phyloP scores from a whole-genome alignment of 2,113 vertebrate genomes.

The Opisthocomus hoazin region DNA sequence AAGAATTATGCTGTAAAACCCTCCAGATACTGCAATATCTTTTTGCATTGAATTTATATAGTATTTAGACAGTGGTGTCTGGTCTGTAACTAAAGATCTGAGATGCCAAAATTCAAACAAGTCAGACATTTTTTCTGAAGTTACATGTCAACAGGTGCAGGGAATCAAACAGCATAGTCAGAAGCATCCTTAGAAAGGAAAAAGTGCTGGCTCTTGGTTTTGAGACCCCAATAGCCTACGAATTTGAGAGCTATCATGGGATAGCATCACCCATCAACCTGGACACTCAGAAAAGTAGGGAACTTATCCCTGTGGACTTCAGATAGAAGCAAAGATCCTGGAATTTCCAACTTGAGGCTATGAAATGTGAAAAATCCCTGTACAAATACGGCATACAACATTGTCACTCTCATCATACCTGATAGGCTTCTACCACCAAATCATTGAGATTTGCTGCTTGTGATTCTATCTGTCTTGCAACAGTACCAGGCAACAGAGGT shows the following conservation, averaged over 20 bases:
- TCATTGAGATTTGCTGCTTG: slow-evolving; percentile 93
- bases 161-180: neutral
- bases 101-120: neutral
- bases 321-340: neutral
- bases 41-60: neutral
- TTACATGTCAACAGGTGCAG: neutral
- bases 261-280: neutral
- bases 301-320: neutral
- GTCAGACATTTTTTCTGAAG: neutral
- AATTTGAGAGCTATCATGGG: neutral
- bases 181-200: neutral
- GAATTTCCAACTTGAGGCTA: neutral
- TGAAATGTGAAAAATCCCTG: neutral
- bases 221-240: neutral
- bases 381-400: neutral
- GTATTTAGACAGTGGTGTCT: neutral
- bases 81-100: neutral
- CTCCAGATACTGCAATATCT: neutral
- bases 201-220: neutral
- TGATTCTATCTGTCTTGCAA: slow-evolving; percentile 87
- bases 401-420: slow-evolving; percentile 73
- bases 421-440: slow-evolving; percentile 90
- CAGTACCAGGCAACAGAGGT: slow-evolving; percentile 85
- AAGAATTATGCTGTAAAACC: neutral
- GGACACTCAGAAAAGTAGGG: neutral